These are phyloP conservation scores for Stenoptilia bipunctidactyla DNA, from an alignment of 2,888 invertebrate species.

Conservation along the genomic window DNA sequence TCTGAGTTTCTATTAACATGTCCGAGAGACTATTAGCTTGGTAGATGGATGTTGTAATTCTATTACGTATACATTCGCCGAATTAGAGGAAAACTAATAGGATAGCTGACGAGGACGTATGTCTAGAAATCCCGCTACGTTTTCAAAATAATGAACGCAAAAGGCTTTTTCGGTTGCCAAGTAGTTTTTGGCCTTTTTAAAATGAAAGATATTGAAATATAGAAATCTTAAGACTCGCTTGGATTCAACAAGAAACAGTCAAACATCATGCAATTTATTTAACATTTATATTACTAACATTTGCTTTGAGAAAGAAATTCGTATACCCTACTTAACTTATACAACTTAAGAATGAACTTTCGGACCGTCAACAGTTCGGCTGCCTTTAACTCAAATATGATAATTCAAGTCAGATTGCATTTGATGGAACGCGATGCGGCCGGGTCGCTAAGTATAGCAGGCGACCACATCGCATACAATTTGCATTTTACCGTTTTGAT, in stretches of 20 bases:
- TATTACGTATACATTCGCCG: conserved; percentile 40
- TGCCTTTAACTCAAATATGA: conserved; percentile 34
- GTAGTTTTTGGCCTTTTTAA: no score
- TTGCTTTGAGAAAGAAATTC: no score
- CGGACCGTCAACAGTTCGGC: no score
- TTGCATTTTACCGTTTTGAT: conserved; percentile 70
- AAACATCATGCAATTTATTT: no score
- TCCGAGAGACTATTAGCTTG: conserved; percentile 46
- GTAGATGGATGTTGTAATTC: conserved; percentile 54
- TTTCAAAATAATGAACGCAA: no score
- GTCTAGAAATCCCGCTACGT: conserved; percentile 21
- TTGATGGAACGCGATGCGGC: conserved; percentile 47
- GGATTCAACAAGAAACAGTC: no score
- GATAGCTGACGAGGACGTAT: conserved; percentile 21
- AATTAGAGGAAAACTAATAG: conserved; percentile 33
- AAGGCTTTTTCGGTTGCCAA: no score
- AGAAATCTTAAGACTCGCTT: no score
- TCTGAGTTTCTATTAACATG: conserved; percentile 59
- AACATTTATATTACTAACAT: no score
- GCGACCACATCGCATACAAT: conserved; percentile 64
- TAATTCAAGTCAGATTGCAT: conserved; percentile 59
- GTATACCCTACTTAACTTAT: no score
- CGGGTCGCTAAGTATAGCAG: conserved; percentile 48
- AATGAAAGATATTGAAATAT: no score
- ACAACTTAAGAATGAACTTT: no score